Evolutionary conservation across 2,888 invertebrate genomes (phyloP), one percentile per base, ranked within the genome.

Genomic region (Phanerotoma sp.): DNA sequence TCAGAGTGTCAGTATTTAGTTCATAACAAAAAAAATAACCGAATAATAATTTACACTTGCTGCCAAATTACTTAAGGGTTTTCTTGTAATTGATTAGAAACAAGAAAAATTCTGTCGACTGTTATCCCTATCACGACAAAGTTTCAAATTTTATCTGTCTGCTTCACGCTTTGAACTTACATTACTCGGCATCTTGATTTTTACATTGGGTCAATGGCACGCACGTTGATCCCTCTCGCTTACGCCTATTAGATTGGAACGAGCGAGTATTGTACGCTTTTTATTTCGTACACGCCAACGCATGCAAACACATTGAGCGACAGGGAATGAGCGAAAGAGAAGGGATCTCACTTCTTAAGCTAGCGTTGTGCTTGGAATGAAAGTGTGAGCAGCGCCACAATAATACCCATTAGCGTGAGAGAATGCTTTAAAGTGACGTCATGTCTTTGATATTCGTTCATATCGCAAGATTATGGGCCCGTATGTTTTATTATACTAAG

Each of bases 361-460:
- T 11, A 35, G 35, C n/a, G n/a, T n/a, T n/a, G n/a, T n/a, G 25
- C 21, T 25, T 28, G 21, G 68, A 69, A 72, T 67, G 65, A 68
- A 66, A 72, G 67, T 72, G 73, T 71, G 70, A 72, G 69, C 66
- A 68, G 66, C 69, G 62, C 62, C 62, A 66, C 70, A 70, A 73
- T 75, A 73, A 74, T 70, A 71, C 71, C 69, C 66, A 70, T 74
- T 63, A 71, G 70, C 73, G 74, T 74, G 74, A 73, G 71, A 70
- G 74, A 72, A 75, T 74, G 72, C 62, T 57, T 56, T 42, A 16
- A 51, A 62, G 51, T 72, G 72, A 74, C 71, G 74, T 74, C 73
- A 72, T 56, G 44, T 15, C 35, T 46, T 50, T 52, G 28, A 33
- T 48, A 57, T 57, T 50, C 49, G 49, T 50, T 44, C n/a, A 53